Evolutionary conservation across 2,888 invertebrate species (phyloP).

Genomic region (Philopedon plagiatum): DNA sequence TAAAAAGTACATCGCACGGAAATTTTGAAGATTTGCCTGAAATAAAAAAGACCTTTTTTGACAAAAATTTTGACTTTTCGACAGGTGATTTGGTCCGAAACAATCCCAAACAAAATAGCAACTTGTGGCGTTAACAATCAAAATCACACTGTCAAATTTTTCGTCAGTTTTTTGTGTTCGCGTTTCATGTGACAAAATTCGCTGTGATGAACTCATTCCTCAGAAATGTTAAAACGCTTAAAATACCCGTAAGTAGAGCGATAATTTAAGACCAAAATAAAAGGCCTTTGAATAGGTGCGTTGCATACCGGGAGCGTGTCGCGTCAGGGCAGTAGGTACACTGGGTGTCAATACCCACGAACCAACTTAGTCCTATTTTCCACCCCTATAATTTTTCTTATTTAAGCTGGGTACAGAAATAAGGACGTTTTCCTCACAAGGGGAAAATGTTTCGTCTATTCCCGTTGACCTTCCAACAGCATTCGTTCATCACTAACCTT

Average conservation of each 20-base stretch:
- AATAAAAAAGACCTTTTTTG: conserved; percentile 14
- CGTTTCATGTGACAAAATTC: conserved; percentile 55
- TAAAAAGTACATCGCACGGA: conserved; percentile 49
- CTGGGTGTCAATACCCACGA: too few species aligned
- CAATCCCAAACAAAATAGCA: conserved; percentile 13
- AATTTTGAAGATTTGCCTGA: conserved; percentile 35
- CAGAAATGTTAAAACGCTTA: conserved; percentile 54
- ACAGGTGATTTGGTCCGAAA: conserved; percentile 23
- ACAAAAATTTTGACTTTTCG: conserved; percentile 28
- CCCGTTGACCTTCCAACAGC: too few species aligned
- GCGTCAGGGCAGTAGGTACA: too few species aligned
- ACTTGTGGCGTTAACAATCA: conserved; percentile 45
- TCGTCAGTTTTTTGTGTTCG: conserved; percentile 54
- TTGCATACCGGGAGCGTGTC: too few species aligned
- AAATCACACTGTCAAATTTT: conserved; percentile 55
- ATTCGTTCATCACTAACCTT: too few species aligned
- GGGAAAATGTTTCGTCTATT: too few species aligned
- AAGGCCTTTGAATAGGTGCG: too few species aligned
- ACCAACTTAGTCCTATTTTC: too few species aligned
- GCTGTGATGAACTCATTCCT: conserved; percentile 58
- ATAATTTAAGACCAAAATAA: background rate
- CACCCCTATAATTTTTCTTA: too few species aligned
- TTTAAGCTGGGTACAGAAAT: too few species aligned
- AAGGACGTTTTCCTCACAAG: too few species aligned
- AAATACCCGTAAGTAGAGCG: conserved; percentile 54